phyloP scores from a whole-genome alignment of 2,797 vertebrate genomes.

The Okamejei kenojei region DNA sequence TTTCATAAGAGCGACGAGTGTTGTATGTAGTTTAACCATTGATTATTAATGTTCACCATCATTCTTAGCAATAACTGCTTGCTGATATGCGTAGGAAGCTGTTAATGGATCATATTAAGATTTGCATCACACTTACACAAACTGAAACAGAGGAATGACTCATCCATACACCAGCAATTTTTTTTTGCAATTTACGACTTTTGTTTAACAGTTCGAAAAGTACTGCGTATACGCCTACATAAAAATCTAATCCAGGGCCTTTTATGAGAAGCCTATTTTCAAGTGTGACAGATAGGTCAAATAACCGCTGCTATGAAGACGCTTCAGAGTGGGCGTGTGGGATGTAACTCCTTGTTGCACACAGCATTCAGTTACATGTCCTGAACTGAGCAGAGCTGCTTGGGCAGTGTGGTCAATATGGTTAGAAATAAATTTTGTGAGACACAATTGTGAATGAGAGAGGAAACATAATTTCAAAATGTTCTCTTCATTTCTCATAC shows the following conservation, averaged over 20 bases:
- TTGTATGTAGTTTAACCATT: conserved; percentile 18
- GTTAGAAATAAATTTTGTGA: background rate
- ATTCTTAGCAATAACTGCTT: conserved; percentile 8
- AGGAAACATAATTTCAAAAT: background rate
- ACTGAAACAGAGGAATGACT: conserved; percentile 77
- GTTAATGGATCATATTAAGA: conserved; percentile 55
- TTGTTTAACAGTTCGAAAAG: conserved; percentile 47
- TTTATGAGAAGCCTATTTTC: conserved; percentile 43
- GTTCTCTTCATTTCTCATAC: background rate
- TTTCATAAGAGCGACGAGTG: background rate
- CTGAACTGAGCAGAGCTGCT: conserved; percentile 5
- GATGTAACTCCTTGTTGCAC: conserved; percentile 47
- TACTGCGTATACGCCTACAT: conserved; percentile 52
- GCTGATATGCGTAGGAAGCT: conserved; percentile 40
- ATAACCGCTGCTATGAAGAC: conserved; percentile 60
- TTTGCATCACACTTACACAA: conserved; percentile 69
- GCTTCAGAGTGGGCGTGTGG: conserved; percentile 51
- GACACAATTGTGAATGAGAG: background rate
- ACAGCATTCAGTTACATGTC: conserved; percentile 21
- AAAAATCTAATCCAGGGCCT: conserved; percentile 43
- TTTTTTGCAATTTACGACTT: conserved; percentile 54
- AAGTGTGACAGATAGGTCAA: conserved; percentile 58
- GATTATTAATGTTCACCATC: background rate
- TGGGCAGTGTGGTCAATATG: background rate
- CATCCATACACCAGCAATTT: conserved; percentile 61